Evolutionary conservation across 2,113 vertebrate genomes (phyloP), one percentile per base, ranked within the genome.

Genomic region (Platycercus adscitus): DNA sequence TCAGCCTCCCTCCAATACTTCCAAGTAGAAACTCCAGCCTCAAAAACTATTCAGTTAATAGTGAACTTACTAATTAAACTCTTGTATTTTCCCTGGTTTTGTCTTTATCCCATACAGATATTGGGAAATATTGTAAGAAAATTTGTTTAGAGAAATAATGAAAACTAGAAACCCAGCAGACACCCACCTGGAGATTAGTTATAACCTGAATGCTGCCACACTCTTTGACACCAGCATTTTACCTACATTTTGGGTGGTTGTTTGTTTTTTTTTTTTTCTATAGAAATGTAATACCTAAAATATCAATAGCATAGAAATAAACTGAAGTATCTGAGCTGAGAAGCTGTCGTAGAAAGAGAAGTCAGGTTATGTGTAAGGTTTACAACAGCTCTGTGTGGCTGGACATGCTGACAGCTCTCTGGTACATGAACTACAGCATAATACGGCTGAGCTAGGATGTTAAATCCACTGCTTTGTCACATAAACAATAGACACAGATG

Each of bases 161-260:
- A 91, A 68, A 89, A 55, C 2, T 16, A 68, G 26, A 20, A 37
- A 72, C 31, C 16, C 31, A 79, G 31, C 24, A 79, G 17, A n/a
- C 9, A 82, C 20, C 13, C 15, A n/a, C 9, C 2, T 41, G n/a
- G 14, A 86, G 33, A 53, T 66, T 69, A 25, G 23, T 72, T 64
- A 49, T 8, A 72, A 26, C 4, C 39, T 47, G 33, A 58, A 44
- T 85, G 8, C 46, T 85, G 47, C 18, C 43, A 43, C 21, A 19
- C 7, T 49, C 5, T 35, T 88, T 78, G 47, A 37, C 47, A 75
- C 33, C 17, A 86, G 11, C 14, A 68, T 43, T 71, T 71, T 68
- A 21, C 21, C 13, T 81, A 3, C 13, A 6, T 41, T 43, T 61
- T 8, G 4, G 6, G 13, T 28, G 20, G 0, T 3, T 19, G 6